A percentile compares a stretch with the other conserved stretches of the same genome.
These are phyloP conservation scores for Gadopsis bispinosus DNA, from an alignment of 2,797 vertebrate genomes.

Conservation along the genomic window DNA sequence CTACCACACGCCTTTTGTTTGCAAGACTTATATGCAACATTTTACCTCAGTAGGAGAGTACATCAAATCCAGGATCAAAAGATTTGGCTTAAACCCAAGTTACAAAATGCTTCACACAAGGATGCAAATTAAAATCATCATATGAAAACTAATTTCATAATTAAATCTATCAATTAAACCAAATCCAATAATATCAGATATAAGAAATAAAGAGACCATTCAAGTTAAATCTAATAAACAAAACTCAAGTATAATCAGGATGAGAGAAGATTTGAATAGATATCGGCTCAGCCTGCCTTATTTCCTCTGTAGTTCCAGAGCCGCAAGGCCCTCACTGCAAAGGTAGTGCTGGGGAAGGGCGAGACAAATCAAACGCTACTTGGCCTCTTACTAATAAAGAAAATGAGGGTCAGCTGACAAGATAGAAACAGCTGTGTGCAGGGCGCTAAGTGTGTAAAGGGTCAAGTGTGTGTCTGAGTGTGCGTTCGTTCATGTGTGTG, in stretches of 20 bases:
- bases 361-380: constrained; percentile 52
- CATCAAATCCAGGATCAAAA: neutral
- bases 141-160: neutral
- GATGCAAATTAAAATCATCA: neutral
- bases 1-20: neutral
- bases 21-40: neutral
- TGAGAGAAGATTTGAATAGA: neutral
- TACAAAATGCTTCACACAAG: neutral
- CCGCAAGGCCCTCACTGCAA: neutral
- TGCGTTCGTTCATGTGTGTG: constrained; percentile 33
- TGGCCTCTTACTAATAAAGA: constrained; percentile 47
- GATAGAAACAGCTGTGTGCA: constrained; percentile 70
- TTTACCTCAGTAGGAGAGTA: neutral
- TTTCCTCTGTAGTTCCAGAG: neutral
- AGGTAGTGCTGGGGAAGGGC: constrained; percentile 12
- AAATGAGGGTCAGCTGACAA: constrained; percentile 76
- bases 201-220: neutral
- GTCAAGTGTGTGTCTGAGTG: constrained; percentile 36
- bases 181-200: neutral
- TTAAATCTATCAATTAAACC: neutral
- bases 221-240: neutral
- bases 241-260: neutral
- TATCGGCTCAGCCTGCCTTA: neutral
- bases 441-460: constrained; percentile 53
- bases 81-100: neutral